Base-by-base conservation (phyloP, 2,888 invertebrate genomes). In the Hyppa rectilinea region DNA sequence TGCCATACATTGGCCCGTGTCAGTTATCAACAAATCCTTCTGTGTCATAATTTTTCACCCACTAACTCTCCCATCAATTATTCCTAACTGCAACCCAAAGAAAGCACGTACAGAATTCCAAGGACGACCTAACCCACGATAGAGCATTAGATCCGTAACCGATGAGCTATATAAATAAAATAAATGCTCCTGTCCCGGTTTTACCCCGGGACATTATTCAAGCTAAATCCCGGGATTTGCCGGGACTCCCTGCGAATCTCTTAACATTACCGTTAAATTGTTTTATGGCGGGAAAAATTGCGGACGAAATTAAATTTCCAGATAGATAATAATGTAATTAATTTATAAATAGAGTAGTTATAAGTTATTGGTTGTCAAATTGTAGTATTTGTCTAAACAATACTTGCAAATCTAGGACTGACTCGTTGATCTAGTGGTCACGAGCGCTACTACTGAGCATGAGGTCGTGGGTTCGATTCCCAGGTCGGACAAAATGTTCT, bases 121-220 rank as follows among this genome's bases (percentile, higher is more conserved):
- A 58, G 14, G 61, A 70, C 26, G 52, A 55, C 58, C 62, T 55
- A 67, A 55, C 65, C 65, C 53, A 66, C 56, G 49, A 64, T 65
- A 78, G 52, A 69, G 26, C 62, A 71, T 81, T 71, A 76, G 68
- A 70, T 70, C 76, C 66, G 55, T 82, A 80, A 80, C 83, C 83
- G 66, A 82, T 80, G 83, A 84, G 83, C 77, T 71, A 78, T 80
- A 87, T 87, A 86, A 87, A 84, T 84, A 82, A 86, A 84, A 87
- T 82, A 74, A 85, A 87, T 87, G 85, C 74, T 75, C 61, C 75
- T 64, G 78, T 76, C 78, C 78, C 77, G 67, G 47, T 62, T 61
- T 71, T 75, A 76, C 73, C 70, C 78, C 70, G 61, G 73, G 78
- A 73, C 87, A 87, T 87, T 87, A 87, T 80, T 87, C 87, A 87